Percentiles rank a stretch among this genome's conserved stretches.
These are phyloP conservation scores for Rhodinocichla rosea DNA, from an alignment of 2,113 vertebrate species.

Conservation along the genomic window DNA sequence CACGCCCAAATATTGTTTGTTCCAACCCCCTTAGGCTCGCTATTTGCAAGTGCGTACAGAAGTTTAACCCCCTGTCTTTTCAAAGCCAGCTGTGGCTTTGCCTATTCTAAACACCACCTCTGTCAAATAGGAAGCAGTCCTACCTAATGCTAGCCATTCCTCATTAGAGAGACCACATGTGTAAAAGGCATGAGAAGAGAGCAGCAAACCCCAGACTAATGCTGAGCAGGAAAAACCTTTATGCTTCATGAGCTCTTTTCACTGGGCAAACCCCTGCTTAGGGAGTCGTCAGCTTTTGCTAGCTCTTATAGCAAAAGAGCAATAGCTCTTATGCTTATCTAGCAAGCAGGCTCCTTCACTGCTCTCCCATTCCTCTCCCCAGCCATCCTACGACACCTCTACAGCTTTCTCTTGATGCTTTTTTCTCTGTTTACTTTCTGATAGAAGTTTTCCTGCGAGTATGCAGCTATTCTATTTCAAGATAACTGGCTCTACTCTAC, in stretches of 20 bases:
- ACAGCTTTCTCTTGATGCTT: neutral
- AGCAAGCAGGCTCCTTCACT: neutral
- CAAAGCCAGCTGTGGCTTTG: accelerated
- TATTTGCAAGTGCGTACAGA: accelerated
- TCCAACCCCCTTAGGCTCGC: neutral
- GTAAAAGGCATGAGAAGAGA: neutral
- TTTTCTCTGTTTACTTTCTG: neutral
- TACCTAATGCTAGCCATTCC: neutral
- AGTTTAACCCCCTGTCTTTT: neutral
- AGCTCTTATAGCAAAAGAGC: too few species aligned
- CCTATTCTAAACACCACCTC: neutral
- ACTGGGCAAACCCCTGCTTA: neutral
- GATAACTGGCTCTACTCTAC: neutral
- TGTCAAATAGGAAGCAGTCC: neutral
- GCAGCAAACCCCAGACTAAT: neutral
- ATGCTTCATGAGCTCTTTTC: neutral
- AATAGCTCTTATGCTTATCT: too few species aligned
- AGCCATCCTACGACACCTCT: neutral
- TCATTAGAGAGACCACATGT: accelerated
- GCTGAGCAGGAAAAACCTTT: neutral
- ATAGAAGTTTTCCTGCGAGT: neutral
- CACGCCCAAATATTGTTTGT: neutral
- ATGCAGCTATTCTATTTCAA: neutral
- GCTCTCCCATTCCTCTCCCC: neutral
- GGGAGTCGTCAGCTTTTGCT: neutral